Percentiles rank a stretch among this genome's conserved stretches.
phyloP scores from a whole-genome alignment of 2,113 vertebrate species.

The Saccopteryx leptura region DNA sequence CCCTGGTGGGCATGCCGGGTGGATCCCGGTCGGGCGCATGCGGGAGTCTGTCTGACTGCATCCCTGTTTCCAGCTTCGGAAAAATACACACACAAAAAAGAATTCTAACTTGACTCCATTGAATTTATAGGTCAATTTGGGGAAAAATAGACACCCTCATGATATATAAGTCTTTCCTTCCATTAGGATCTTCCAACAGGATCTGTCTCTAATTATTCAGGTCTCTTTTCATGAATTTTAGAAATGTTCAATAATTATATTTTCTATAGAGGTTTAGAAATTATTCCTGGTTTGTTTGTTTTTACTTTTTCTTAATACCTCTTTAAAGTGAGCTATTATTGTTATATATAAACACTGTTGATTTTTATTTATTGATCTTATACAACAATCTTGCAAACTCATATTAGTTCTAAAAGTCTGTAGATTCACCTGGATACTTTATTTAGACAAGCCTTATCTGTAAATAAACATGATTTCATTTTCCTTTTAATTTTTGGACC shows the following conservation, averaged over 20 bases:
- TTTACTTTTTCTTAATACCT: not conserved
- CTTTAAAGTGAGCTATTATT: not conserved
- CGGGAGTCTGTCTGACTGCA: too few species aligned
- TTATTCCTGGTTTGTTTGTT: not conserved
- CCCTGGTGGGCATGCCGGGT: too few species aligned
- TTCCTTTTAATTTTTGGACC: not conserved
- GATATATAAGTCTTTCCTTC: not conserved
- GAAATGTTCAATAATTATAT: not conserved
- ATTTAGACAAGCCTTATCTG: not conserved
- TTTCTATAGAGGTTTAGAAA: not conserved
- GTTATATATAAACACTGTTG: not conserved
- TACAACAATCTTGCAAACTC: not conserved
- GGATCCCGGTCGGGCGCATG: too few species aligned
- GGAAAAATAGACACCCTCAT: not conserved
- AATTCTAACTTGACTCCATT: not conserved
- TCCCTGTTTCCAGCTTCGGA: too few species aligned
- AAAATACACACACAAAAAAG: too few species aligned
- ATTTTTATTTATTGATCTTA: not conserved
- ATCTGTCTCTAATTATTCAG: not conserved
- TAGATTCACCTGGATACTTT: conserved; percentile 3
- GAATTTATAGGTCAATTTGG: conserved; percentile 20
- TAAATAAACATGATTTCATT: not conserved
- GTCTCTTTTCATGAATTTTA: conserved; percentile 3
- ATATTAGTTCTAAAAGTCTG: not conserved
- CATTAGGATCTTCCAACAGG: not conserved